Percentiles rank a stretch among this genome's conserved stretches.
Conservation (phyloP, 2,888 invertebrate genomes). For the Epistrophe eligans region DNA sequence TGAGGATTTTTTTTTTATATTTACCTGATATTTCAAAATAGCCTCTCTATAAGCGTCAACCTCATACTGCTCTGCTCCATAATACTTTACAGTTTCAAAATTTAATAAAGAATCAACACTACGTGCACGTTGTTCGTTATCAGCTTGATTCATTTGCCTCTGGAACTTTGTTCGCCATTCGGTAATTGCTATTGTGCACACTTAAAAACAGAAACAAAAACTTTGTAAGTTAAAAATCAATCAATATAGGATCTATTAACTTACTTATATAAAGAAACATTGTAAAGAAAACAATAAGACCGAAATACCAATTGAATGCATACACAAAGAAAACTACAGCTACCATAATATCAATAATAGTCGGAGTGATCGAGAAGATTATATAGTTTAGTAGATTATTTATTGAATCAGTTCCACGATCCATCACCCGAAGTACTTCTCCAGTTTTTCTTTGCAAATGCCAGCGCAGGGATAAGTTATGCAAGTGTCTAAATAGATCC, state of each 20-base stretch:
- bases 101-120: constrained; percentile 98
- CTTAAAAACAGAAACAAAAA: constrained; percentile 83
- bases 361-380: constrained; percentile 96
- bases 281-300: constrained; percentile 95
- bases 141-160: constrained; percentile 96
- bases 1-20: too few relatives aligned
- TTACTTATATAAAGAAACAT: constrained; percentile 97
- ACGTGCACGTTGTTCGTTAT: constrained; percentile 95
- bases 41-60: constrained; percentile 92
- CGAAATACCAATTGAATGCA: constrained; percentile 97
- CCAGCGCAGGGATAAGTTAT: constrained; percentile 96
- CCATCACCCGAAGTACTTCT: constrained; percentile 98
- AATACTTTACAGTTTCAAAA: constrained; percentile 99
- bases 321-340: constrained; percentile 95
- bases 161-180: constrained; percentile 99
- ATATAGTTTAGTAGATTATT: constrained; percentile 96
- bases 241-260: constrained; percentile 80
- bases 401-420: constrained; percentile 98
- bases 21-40: constrained; percentile 93
- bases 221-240: constrained; percentile 24
- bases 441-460: constrained; percentile 98
- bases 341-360: constrained; percentile 95
- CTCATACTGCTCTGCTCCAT: constrained; percentile 97
- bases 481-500: constrained; percentile 93
- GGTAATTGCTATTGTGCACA: constrained; percentile 93